A percentile compares a stretch with the other conserved stretches of the same genome.
Evolutionary conservation across 2,113 vertebrate species (phyloP).

Genomic region (Drymodes brunneopygia): DNA sequence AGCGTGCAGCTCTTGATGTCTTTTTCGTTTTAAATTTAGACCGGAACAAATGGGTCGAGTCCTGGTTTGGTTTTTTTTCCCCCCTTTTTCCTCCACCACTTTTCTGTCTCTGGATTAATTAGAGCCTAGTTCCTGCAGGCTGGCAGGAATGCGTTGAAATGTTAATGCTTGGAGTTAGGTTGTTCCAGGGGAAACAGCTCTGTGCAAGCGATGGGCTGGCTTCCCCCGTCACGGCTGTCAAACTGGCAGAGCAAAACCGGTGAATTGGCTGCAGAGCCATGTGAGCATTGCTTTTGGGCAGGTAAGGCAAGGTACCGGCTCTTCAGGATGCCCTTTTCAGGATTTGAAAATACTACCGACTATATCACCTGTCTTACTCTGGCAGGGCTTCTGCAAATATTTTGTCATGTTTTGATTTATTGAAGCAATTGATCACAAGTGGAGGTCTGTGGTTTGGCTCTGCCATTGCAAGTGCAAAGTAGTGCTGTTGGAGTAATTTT

Average conservation of each 20-base stretch:
- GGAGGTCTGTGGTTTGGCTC: not conserved
- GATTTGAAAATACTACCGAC: not conserved
- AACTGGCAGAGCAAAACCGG: not conserved
- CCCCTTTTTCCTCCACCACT: not conserved
- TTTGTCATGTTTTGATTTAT: not conserved
- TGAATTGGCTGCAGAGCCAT: not conserved
- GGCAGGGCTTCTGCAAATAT: not conserved
- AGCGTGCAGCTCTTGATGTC: not conserved
- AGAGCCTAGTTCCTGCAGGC: not conserved
- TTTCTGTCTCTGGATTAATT: not conserved
- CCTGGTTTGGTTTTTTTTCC: not conserved
- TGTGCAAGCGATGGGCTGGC: not conserved
- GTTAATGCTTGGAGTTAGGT: not conserved
- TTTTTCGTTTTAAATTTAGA: not conserved
- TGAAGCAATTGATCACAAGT: not conserved
- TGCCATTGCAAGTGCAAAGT: not conserved
- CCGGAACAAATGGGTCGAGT: not conserved
- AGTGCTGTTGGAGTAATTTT: not conserved
- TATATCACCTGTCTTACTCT: not conserved
- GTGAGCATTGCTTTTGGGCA: not conserved
- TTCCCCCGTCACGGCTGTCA: not conserved
- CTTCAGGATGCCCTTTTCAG: not conserved
- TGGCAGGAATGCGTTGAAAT: not conserved
- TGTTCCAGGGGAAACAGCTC: not conserved
- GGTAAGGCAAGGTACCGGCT: not conserved